Base-by-base conservation (phyloP, 2,888 invertebrate genomes). In the Uloborus plumipes region DNA sequence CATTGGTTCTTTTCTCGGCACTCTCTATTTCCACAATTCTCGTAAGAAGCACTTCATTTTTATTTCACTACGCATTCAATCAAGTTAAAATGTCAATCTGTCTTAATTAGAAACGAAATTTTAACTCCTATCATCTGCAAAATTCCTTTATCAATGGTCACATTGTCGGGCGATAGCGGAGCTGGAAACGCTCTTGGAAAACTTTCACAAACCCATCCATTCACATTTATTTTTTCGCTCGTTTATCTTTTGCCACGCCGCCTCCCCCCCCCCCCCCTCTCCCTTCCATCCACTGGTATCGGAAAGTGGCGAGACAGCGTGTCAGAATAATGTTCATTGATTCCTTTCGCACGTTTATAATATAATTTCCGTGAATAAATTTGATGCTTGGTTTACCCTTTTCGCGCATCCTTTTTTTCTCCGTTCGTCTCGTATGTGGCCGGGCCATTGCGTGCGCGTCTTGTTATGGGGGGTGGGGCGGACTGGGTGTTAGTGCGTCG, bases 281-380 rank as follows among this genome's bases (percentile, higher is more conserved):
- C 18, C 55, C 22, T n/a, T 59, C 59, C 22, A 18, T 20, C 59
- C 11, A 47, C 31, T 15, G 64, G 6, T 26, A 39, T n/a, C 26
- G 15, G 64, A 39, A 15, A 16, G 64, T 55, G 55, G n/a, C 18
- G 18, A 14, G 20, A 26, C 39, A 20, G 64, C 26, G 64, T 64
- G 64, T 64, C 39, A 31, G 39, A 64, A 64, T 64, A 31, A 39
- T 64, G 16, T 16, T 39, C 65, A 65, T 65, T 39, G 65, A 65
- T 65, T 65, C 26, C 16, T 51, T 62, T 50, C 66, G 16, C 26
- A 26, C 66, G 31, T 66, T 51, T 65, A 65, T 65, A 39, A 39
- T 65, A 20, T 18, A 49, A 51, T 50, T 66, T 66, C 66, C 51
- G 22, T 50, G 66, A 66, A 66, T 66, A 66, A 66, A 66, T 66